Percentiles rank a stretch among this genome's conserved stretches.
Conservation (phyloP, 2,888 invertebrate genomes). For the Artemia sp. region DNA sequence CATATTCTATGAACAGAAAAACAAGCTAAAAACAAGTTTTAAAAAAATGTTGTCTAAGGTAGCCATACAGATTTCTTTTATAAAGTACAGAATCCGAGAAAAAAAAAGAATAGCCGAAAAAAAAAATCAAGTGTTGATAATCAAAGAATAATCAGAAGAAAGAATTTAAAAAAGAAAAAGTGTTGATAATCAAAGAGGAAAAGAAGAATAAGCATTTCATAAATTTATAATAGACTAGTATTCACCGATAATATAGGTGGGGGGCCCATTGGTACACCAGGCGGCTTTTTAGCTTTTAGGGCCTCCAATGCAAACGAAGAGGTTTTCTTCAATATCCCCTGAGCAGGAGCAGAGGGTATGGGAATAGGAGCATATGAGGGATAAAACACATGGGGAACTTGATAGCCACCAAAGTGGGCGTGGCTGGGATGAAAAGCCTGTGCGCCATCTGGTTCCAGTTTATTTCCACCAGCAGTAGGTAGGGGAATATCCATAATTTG, state of each 20-base stretch:
- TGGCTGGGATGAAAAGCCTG: slow-evolving; percentile 36
- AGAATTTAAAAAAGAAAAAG: too few species aligned
- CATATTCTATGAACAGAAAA: too few species aligned
- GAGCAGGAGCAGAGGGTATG: slow-evolving; percentile 40
- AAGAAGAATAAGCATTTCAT: too few species aligned
- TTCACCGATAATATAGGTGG: slow-evolving; percentile 23
- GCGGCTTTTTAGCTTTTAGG: slow-evolving; percentile 20
- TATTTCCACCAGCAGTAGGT: slow-evolving; percentile 38
- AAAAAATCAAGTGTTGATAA: too few species aligned
- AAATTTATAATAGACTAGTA: too few species aligned
- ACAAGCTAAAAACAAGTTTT: too few species aligned
- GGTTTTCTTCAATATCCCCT: slow-evolving; percentile 54
- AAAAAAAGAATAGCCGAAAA: too few species aligned
- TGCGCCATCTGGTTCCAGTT: slow-evolving; percentile 24
- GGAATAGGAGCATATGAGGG: slow-evolving; percentile 20
- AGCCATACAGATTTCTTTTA: too few species aligned
- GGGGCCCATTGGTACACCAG: slow-evolving; percentile 24
- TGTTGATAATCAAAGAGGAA: too few species aligned
- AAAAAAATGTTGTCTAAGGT: too few species aligned
- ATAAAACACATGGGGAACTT: slow-evolving; percentile 27
- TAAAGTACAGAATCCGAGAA: too few species aligned
- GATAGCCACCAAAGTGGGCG: slow-evolving; percentile 37
- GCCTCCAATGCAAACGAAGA: slow-evolving; percentile 37
- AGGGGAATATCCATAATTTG: slow-evolving; percentile 85
- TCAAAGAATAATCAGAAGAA: too few species aligned